phyloP scores from a whole-genome alignment of 2,113 vertebrate genomes.

The Candoia aspera region DNA sequence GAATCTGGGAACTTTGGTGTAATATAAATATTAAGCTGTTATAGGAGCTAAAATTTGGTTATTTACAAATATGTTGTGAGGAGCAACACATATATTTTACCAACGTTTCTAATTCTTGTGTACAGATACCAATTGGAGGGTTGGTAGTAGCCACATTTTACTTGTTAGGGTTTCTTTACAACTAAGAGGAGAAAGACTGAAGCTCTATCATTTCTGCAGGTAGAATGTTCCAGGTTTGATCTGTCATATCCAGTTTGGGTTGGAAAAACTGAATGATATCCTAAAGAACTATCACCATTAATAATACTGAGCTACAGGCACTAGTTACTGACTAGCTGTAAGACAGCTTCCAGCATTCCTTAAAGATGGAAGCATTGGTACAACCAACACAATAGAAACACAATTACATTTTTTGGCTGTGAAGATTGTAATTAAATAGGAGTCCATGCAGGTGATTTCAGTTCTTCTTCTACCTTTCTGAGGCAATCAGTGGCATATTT shows the following conservation, averaged over 20 bases:
- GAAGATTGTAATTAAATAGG: not conserved
- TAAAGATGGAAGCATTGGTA: constrained; percentile 26
- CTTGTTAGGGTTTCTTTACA: not conserved
- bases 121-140: not conserved
- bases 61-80: not conserved
- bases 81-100: not conserved
- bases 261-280: not conserved
- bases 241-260: not conserved
- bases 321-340: not conserved
- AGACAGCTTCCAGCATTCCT: not conserved
- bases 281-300: not conserved
- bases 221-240: not conserved
- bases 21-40: not conserved
- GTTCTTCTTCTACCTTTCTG: not conserved
- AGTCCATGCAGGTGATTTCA: not conserved
- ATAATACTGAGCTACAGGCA: not conserved
- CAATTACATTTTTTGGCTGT: not conserved
- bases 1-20: not conserved
- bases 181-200: not conserved
- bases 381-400: not conserved
- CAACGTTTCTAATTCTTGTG: not conserved
- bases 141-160: not conserved
- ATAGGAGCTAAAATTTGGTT: not conserved
- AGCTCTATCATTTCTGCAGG: not conserved
- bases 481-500: not conserved